Base-by-base conservation (phyloP, 2,113 vertebrate genomes). In the Rhagologus leucostigma region DNA sequence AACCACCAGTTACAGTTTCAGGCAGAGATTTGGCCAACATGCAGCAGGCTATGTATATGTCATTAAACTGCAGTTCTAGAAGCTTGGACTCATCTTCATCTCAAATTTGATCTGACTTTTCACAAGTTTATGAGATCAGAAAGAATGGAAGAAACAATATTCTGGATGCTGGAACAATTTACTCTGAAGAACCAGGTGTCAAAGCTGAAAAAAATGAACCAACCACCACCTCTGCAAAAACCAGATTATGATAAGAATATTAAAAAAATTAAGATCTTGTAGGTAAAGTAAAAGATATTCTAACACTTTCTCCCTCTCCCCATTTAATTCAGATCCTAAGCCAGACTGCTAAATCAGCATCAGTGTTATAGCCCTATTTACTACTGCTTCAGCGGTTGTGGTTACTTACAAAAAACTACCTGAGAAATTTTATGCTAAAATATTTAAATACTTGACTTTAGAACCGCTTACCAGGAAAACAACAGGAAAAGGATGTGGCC, bases 401-500 rank as follows among this genome's bases (percentile, higher is more conserved):
- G 91, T 95, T 96, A 87, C 89, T 92, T 75, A 87, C 56, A 63
- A 89, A 96, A 87, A 97, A 84, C 57, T 39, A 79, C 44, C 70
- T 73, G 63, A 84, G 60, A 80, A 89, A 77, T 86, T 88, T 88
- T 78, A 84, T 33, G 47, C 21, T 93, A 93, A 93, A 92, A 84
- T 55, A 8, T 52, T 88, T 89, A 77, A 90, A 93, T 93, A 90
- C 19, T 85, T 79, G n/a, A 37, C 59, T 93, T 93, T 47, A 95
- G 62, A 95, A 84, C 44, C 14, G 9, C 52, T 93, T 92, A 84
- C 76, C 68, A 87, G 90, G 64, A 95, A 97, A 95, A 90, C 30
- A 95, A 97, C 96, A 95, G 96, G 96, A 97, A 97, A 93, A 95
- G 96, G 96, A 97, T 96, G 96, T 97, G 96, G 96, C 93, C 76